Percentiles rank a stretch among this genome's conserved stretches.
Conservation (phyloP, 2,888 invertebrate genomes). For the Leptothorax acervorum region DNA sequence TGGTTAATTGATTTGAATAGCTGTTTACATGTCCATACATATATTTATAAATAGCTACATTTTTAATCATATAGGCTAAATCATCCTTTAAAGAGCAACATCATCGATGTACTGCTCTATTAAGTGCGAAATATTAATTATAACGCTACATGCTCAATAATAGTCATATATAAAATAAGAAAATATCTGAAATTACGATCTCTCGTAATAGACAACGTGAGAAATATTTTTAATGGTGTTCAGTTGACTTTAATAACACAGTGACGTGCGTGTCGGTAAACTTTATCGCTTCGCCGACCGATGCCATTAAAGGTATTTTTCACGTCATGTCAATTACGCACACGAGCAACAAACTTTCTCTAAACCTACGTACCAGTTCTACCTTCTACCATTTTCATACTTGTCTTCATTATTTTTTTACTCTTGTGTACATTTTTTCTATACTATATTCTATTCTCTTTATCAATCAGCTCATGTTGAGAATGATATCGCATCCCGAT, state of each 20-base stretch:
- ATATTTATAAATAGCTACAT: not conserved
- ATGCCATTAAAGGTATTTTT: slow-evolving; percentile 49
- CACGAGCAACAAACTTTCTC: slow-evolving; percentile 36
- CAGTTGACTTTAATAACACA: slow-evolving; percentile 47
- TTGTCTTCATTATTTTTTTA: slow-evolving; percentile 14
- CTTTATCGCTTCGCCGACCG: slow-evolving; percentile 49
- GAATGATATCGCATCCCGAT: not conserved
- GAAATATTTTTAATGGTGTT: slow-evolving; percentile 50
- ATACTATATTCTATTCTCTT: not conserved
- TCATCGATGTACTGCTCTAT: slow-evolving; percentile 16
- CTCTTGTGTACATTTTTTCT: not conserved
- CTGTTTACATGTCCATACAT: not conserved
- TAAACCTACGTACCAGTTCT: slow-evolving; percentile 2
- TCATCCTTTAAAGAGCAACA: slow-evolving; percentile 15
- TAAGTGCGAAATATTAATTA: slow-evolving; percentile 32
- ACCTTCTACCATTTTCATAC: not conserved
- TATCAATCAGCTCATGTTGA: not conserved
- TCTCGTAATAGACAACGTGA: slow-evolving; percentile 54
- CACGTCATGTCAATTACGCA: slow-evolving; percentile 46
- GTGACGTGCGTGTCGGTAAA: slow-evolving; percentile 52
- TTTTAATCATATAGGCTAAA: not conserved
- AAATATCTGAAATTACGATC: slow-evolving; percentile 49
- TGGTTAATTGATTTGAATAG: not conserved
- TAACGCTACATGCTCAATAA: slow-evolving; percentile 14
- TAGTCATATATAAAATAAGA: slow-evolving; percentile 27